Evolutionary conservation across 2,888 invertebrate genomes (phyloP).

Genomic region (Lepidochitona cinerea): DNA sequence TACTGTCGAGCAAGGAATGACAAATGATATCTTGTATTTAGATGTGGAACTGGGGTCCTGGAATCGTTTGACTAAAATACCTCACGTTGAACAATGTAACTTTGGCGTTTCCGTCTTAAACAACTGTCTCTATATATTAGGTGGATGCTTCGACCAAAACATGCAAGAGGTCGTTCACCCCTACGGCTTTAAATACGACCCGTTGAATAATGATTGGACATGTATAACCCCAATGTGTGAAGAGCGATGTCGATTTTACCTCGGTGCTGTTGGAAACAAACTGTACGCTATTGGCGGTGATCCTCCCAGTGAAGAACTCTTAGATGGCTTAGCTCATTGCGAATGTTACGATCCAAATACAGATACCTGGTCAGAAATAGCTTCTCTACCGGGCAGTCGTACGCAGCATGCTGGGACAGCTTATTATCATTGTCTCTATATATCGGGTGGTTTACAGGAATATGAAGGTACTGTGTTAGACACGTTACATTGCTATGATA

Average conservation of each 20-base stretch:
- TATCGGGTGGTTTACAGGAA: conserved; percentile 75
- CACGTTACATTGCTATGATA: conserved; percentile 50
- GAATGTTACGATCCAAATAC: conserved; percentile 51
- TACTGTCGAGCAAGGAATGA: conserved; percentile 72
- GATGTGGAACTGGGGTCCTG: conserved; percentile 76
- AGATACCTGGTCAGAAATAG: conserved; percentile 50
- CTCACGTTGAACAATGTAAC: conserved; percentile 82
- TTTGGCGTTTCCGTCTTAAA: conserved; percentile 80
- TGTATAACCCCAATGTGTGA: conserved; percentile 74
- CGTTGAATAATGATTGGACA: conserved; percentile 77
- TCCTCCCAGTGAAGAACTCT: conserved; percentile 73
- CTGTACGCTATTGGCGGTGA: conserved; percentile 69
- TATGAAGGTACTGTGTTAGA: conserved; percentile 74
- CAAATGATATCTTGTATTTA: conserved; percentile 80
- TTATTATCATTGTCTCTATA: conserved; percentile 64
- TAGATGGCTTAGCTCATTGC: conserved; percentile 45
- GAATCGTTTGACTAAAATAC: conserved; percentile 79
- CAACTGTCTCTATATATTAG: conserved; percentile 80
- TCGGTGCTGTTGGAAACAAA: conserved; percentile 46
- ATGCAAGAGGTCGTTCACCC: conserved; percentile 81
- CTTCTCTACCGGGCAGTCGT: conserved; percentile 50
- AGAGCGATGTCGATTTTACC: conserved; percentile 60
- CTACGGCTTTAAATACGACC: conserved; percentile 80
- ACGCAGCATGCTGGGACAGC: conserved; percentile 62
- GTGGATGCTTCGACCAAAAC: conserved; percentile 79